These are phyloP conservation scores for Gnathonemus echidnorhynchus DNA, from an alignment of 2,113 vertebrate species.

Conservation along the genomic window DNA sequence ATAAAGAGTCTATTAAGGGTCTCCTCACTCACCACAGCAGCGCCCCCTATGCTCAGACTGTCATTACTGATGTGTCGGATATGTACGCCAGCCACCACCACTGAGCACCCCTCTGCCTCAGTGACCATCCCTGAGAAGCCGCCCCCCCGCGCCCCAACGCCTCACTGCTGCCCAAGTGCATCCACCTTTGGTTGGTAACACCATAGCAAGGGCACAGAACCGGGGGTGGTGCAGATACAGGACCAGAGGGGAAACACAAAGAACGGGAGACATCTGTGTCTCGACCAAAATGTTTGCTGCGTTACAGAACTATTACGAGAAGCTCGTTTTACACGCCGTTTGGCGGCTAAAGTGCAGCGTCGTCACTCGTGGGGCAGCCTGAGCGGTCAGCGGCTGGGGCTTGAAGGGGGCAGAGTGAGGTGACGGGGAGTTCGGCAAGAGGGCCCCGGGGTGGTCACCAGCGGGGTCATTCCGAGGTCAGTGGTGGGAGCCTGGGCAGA, in stretches of 20 bases:
- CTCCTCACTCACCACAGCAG: neutral
- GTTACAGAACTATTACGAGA: neutral
- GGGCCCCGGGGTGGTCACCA: neutral
- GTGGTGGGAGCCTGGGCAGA: neutral
- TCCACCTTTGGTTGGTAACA: neutral
- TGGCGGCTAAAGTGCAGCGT: neutral
- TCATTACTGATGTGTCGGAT: slow-evolving; percentile 19
- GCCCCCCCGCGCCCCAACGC: neutral
- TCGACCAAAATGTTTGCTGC: neutral
- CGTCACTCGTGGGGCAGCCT: neutral
- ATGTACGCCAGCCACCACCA: neutral
- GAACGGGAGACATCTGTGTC: neutral
- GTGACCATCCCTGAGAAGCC: neutral
- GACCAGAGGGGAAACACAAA: neutral
- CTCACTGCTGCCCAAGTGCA: neutral
- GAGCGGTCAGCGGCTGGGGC: neutral
- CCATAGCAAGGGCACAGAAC: neutral
- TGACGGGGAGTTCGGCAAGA: neutral
- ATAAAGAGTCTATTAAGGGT: slow-evolving; percentile 54
- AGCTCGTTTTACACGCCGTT: neutral
- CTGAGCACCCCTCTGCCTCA: neutral
- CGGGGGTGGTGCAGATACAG: neutral
- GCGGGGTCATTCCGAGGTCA: neutral
- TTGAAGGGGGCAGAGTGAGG: neutral
- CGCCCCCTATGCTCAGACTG: neutral